Conservation (phyloP, 2,888 invertebrate genomes). For the Microctonus aethiopoides region DNA sequence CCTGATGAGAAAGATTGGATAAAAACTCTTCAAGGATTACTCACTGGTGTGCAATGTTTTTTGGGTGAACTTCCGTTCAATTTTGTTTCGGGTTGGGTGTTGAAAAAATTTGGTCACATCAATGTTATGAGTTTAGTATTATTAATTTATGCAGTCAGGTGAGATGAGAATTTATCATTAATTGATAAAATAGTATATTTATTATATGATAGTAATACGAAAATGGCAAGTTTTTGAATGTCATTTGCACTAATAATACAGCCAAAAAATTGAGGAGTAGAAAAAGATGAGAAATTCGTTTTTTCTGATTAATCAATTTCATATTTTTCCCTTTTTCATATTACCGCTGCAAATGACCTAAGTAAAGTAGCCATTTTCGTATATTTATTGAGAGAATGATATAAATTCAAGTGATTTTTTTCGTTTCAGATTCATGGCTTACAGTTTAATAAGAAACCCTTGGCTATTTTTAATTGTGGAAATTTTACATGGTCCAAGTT, state of each 20-base stretch:
- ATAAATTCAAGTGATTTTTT: background rate
- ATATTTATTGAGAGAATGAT: too few relatives aligned
- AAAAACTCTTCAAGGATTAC: slow-evolving; percentile 80
- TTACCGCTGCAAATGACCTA: too few relatives aligned
- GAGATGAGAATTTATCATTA: slow-evolving; percentile 13
- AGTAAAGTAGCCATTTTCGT: too few relatives aligned
- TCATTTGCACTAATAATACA: too few relatives aligned
- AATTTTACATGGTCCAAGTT: slow-evolving; percentile 86
- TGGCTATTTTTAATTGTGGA: slow-evolving; percentile 90
- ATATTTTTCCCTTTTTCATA: too few relatives aligned
- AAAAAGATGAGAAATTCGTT: too few relatives aligned
- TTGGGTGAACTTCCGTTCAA: slow-evolving; percentile 89
- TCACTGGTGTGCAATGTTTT: slow-evolving; percentile 82
- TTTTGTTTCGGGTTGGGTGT: slow-evolving; percentile 75
- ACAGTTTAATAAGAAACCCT: slow-evolving; percentile 82
- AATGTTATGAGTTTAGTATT: slow-evolving; percentile 87
- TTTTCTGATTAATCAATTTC: too few relatives aligned
- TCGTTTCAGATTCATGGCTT: slow-evolving; percentile 76
- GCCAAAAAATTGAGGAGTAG: too few relatives aligned
- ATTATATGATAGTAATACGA: too few relatives aligned
- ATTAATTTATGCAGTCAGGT: slow-evolving; percentile 78
- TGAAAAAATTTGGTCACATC: slow-evolving; percentile 77
- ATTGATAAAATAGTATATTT: too few relatives aligned
- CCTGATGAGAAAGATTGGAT: slow-evolving; percentile 68
- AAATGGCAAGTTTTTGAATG: too few relatives aligned